phyloP scores from a whole-genome alignment of 2,797 vertebrate genomes.

The Manis pentadactyla region DNA sequence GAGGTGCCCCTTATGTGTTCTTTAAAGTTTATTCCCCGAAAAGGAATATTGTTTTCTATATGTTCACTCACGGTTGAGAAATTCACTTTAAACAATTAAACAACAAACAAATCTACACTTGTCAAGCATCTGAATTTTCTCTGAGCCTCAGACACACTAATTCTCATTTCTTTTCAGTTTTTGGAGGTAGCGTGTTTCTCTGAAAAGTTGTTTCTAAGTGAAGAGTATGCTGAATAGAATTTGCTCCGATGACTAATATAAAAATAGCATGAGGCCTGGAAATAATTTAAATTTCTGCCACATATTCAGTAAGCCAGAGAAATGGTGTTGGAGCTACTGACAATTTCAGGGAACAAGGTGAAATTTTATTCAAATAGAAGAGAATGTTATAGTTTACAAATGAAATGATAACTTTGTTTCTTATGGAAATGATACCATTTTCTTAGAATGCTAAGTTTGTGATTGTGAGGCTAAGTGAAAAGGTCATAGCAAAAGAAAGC shows the following conservation, averaged over 20 bases:
- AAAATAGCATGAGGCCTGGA: constrained; percentile 84
- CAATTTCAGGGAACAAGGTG: constrained; percentile 51
- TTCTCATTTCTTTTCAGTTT: constrained; percentile 55
- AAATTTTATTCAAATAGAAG: constrained; percentile 58
- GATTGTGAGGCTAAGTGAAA: neutral
- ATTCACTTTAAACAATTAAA: constrained; percentile 26
- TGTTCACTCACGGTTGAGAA: neutral
- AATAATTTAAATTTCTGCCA: constrained; percentile 83
- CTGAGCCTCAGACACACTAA: neutral
- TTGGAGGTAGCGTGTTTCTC: neutral
- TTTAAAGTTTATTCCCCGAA: constrained; percentile 38
- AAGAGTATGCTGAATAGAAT: constrained; percentile 68
- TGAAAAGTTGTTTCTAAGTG: constrained; percentile 70
- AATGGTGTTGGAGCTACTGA: constrained; percentile 53
- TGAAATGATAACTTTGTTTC: constrained; percentile 31
- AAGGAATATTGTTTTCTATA: neutral
- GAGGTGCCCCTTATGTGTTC: neutral
- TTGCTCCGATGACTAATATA: constrained; percentile 77
- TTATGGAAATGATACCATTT: constrained; percentile 21
- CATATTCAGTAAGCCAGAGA: constrained; percentile 64
- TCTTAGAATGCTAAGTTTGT: constrained; percentile 34
- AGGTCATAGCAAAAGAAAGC: neutral
- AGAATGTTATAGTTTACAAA: constrained; percentile 21
- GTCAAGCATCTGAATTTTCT: constrained; percentile 36
- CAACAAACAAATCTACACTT: neutral